Percentiles rank a stretch among this genome's conserved stretches.
Evolutionary conservation across 2,113 vertebrate species (phyloP).

Genomic region (Catagonus wagneri): DNA sequence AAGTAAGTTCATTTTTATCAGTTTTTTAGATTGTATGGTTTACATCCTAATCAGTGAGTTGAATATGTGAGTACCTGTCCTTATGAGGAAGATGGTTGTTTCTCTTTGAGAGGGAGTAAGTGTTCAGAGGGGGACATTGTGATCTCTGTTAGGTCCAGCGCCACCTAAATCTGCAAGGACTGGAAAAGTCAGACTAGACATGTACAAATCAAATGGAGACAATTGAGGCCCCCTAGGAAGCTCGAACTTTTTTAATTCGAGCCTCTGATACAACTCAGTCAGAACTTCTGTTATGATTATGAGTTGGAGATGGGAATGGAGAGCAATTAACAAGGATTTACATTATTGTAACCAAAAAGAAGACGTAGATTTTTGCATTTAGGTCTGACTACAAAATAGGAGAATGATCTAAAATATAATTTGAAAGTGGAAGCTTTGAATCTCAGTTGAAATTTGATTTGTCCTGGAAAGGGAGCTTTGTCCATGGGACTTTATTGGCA

Average conservation of each 20-base stretch:
- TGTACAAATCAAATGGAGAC: background rate
- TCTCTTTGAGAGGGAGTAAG: too few relatives aligned
- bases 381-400: background rate
- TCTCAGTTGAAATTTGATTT: background rate
- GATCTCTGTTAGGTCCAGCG: background rate
- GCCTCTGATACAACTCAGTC: background rate
- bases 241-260: slow-evolving; percentile 1
- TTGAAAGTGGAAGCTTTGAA: slow-evolving; percentile 36
- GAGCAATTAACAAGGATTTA: background rate
- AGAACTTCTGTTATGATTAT: background rate
- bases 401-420: background rate
- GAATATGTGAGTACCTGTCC: background rate
- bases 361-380: background rate
- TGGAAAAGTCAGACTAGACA: background rate
- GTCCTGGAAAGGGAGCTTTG: background rate
- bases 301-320: background rate
- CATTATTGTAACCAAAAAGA: background rate
- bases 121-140: background rate
- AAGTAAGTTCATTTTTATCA: too few relatives aligned
- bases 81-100: background rate
- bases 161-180: background rate
- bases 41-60: background rate
- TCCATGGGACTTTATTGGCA: background rate
- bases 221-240: background rate
- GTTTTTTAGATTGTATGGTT: background rate